Percentiles rank a stretch among this genome's conserved stretches.
These are phyloP conservation scores for Aphaenogaster ashmeadi DNA, from an alignment of 1,140 invertebrate genomes.

Conservation along the genomic window DNA sequence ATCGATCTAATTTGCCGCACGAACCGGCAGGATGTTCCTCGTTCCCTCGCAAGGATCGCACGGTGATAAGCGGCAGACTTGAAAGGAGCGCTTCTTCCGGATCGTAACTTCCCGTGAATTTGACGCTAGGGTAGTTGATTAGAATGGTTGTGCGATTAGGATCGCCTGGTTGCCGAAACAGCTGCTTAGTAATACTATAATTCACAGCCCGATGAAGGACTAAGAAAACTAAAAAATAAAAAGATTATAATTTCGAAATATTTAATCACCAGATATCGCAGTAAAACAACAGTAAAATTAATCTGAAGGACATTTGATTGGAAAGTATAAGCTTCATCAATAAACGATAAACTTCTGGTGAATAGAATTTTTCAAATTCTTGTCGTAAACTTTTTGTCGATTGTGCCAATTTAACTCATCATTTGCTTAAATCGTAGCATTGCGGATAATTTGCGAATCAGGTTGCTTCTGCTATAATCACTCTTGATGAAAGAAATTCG, in stretches of 20 bases:
- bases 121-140: conserved; percentile 9
- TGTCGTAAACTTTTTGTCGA: neutral
- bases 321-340: neutral
- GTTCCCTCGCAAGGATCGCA: conserved; percentile 72
- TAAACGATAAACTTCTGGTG: neutral
- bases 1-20: conserved; percentile 69
- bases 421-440: neutral
- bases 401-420: neutral
- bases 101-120: conserved; percentile 23
- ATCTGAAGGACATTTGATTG: neutral
- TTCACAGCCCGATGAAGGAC: no score
- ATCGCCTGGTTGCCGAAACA: conserved; percentile 5
- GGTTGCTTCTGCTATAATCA: neutral
- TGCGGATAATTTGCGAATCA: neutral
- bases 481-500: neutral
- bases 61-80: conserved; percentile 74
- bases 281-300: neutral
- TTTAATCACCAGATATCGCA: neutral
- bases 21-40: conserved; percentile 71
- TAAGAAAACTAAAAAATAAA: neutral
- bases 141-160: conserved; percentile 33
- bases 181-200: neutral
- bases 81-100: conserved; percentile 70
- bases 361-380: neutral
- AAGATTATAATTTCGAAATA: neutral